Percentiles rank a stretch among this genome's conserved stretches.
Conservation (phyloP, 2,113 vertebrate genomes). For the Micronisus gabar region DNA sequence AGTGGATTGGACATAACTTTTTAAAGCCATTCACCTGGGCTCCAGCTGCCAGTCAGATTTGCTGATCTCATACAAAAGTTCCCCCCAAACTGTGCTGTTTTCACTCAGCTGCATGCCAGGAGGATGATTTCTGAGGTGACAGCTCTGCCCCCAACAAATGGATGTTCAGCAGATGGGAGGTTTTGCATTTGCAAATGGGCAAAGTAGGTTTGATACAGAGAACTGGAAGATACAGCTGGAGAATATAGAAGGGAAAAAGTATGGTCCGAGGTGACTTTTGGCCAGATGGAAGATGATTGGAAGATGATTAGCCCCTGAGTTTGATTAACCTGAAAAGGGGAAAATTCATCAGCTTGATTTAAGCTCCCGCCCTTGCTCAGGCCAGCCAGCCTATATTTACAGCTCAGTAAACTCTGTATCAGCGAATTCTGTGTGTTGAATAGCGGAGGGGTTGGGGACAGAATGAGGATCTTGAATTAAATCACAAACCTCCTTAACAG, state of each 20-base stretch:
- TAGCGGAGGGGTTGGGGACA: background rate
- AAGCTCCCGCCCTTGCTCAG: background rate
- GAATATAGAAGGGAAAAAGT: background rate
- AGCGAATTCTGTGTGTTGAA: background rate
- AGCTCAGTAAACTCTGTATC: background rate
- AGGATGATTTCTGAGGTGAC: background rate
- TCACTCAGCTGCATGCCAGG: fast-evolving
- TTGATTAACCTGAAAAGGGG: background rate
- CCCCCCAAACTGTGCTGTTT: background rate
- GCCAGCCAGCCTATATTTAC: background rate
- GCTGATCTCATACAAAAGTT: background rate
- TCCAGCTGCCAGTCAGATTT: background rate
- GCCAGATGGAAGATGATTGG: too few relatives aligned
- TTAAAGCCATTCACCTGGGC: background rate
- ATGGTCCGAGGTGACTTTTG: background rate
- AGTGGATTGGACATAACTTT: background rate
- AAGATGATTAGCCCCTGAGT: background rate
- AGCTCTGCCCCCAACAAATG: background rate
- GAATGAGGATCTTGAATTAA: background rate
- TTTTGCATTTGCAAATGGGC: background rate
- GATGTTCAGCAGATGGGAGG: background rate
- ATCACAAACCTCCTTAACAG: background rate
- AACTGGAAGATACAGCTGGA: background rate
- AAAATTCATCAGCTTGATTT: background rate
- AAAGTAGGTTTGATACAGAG: background rate